Evolutionary conservation across 92 coral and sea anemone species (phyloP).

Genomic region (Chrysogorgia sp.): DNA sequence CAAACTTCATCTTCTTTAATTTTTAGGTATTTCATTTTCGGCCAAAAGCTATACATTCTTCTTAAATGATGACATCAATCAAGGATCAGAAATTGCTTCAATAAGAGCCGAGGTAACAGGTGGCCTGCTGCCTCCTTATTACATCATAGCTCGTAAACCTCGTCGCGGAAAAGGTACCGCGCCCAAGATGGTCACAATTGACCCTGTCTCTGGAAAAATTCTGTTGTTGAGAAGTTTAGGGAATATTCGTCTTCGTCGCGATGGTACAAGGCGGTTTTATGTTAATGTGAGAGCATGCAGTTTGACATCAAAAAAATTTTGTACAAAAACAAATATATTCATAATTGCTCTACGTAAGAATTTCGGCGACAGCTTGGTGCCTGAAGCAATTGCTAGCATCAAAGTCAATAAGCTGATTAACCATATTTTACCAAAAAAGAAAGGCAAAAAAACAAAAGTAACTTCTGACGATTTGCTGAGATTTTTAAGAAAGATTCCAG

Average conservation of each 20-base stretch:
- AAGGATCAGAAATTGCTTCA: background rate
- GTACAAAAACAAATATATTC: background rate
- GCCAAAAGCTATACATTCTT: background rate
- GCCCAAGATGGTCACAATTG: background rate
- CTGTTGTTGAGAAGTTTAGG: background rate
- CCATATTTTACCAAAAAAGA: background rate
- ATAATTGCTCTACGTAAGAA: conserved; percentile 8
- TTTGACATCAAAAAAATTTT: background rate
- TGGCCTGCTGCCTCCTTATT: background rate
- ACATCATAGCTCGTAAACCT: background rate
- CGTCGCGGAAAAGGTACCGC: background rate
- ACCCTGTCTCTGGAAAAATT: background rate
- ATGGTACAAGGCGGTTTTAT: conserved; percentile 5
- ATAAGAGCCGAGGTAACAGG: background rate
- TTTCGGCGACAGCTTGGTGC: conserved; percentile 13
- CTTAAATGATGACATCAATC: conserved; percentile 22
- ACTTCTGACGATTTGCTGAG: conserved; percentile 11
- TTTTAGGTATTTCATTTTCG: conserved; percentile 21
- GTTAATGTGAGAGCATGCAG: background rate
- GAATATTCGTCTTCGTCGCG: background rate
- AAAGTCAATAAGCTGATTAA: background rate
- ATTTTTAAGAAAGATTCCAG: conserved; percentile 14
- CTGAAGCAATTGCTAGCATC: conserved; percentile 15
- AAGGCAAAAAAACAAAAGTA: background rate
- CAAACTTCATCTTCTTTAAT: background rate